Evolutionary conservation across 2,113 vertebrate species (phyloP).

Genomic region (Bufo bufo): DNA sequence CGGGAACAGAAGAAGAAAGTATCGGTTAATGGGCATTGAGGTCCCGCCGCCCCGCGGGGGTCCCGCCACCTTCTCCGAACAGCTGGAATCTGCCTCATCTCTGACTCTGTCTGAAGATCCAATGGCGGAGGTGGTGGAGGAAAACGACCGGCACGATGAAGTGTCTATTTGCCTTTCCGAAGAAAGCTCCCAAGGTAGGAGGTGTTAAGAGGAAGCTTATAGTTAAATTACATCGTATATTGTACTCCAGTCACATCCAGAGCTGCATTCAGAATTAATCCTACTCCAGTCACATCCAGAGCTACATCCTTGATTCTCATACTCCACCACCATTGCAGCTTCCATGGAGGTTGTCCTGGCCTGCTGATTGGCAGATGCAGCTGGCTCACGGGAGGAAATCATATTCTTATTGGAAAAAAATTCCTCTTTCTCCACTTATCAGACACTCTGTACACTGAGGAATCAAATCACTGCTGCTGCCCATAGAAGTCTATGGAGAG

Average conservation of each 20-base stretch:
- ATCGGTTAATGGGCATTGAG: constrained; percentile 97
- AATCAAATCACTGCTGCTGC: too few relatives aligned
- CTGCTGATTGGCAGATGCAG: too few relatives aligned
- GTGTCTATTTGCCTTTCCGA: constrained; percentile 90
- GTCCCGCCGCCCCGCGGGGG: constrained; percentile 94
- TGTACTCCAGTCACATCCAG: background rate
- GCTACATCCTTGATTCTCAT: background rate
- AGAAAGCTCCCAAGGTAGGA: constrained; percentile 84
- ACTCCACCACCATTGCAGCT: background rate
- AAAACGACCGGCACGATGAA: constrained; percentile 86
- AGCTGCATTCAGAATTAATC: background rate
- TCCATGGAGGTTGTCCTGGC: too few relatives aligned
- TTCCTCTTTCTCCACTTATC: too few relatives aligned
- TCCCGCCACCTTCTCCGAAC: constrained; percentile 87
- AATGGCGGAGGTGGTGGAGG: constrained; percentile 81
- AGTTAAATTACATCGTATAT: too few relatives aligned
- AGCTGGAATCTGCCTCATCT: constrained; percentile 79
- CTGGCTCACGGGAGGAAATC: too few relatives aligned
- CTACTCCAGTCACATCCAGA: background rate
- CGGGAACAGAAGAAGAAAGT: constrained; percentile 97
- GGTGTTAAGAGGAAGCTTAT: background rate
- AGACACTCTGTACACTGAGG: too few relatives aligned
- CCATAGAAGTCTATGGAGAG: too few relatives aligned
- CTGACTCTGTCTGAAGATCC: constrained; percentile 80
- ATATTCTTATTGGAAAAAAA: too few relatives aligned